phyloP scores from a whole-genome alignment of 2,113 vertebrate genomes.

The Dicrurus megarhynchus region DNA sequence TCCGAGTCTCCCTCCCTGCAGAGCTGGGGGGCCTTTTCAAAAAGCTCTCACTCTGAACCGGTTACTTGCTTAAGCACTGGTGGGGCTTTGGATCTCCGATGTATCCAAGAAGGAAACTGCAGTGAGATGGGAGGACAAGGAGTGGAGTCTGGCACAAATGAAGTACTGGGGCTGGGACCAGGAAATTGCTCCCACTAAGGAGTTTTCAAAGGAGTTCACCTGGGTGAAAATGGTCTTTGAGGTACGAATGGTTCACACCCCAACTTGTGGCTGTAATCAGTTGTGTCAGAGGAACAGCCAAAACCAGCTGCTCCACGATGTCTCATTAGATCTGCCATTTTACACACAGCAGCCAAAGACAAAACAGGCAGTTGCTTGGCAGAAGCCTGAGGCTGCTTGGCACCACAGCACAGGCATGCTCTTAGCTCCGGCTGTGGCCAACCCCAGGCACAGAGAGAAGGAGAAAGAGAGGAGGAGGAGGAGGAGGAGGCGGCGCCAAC shows the following conservation, averaged over 20 bases:
- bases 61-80: not conserved
- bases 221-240: constrained; percentile 39
- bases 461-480: constrained; percentile 5
- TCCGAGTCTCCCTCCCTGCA: not conserved
- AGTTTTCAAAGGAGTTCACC: constrained; percentile 38
- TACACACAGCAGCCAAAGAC: constrained; percentile 54
- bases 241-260: not conserved
- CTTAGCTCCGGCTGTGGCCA: constrained; percentile 9
- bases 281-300: constrained; percentile 63
- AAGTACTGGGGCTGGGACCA: not conserved
- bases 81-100: fast-evolving
- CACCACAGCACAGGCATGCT: constrained; percentile 38
- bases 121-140: not conserved
- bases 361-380: constrained; percentile 63
- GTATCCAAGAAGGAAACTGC: not conserved
- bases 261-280: constrained; percentile 44
- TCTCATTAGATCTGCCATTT: constrained; percentile 70
- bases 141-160: not conserved
- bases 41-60: not conserved
- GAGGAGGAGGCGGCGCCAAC: not conserved
- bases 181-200: not conserved
- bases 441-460: constrained; percentile 13
- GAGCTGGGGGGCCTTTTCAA: not conserved
- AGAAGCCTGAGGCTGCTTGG: constrained; percentile 60
- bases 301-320: constrained; percentile 65